These are phyloP conservation scores for Acanthiza pusilla DNA, from an alignment of 2,797 vertebrate species.

Conservation along the genomic window DNA sequence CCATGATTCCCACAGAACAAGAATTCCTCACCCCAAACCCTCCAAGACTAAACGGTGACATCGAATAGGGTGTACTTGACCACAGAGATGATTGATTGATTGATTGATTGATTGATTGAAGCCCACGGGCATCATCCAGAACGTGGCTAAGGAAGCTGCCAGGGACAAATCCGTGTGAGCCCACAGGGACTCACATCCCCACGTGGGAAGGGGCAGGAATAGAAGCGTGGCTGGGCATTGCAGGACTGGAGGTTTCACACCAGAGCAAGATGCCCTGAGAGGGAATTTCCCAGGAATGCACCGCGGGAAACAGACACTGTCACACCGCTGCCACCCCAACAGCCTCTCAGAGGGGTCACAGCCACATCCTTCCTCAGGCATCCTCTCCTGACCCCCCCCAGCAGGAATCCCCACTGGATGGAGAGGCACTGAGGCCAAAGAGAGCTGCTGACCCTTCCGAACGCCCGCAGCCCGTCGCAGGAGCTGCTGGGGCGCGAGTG, in stretches of 20 bases:
- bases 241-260: not conserved
- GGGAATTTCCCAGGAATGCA: not conserved
- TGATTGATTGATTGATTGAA: not conserved
- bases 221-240: not conserved
- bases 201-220: not conserved
- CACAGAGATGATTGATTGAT: too few relatives aligned
- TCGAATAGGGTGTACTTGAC: not conserved
- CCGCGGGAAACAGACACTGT: accelerated
- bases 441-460: not conserved
- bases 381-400: not conserved
- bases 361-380: not conserved
- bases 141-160: not conserved
- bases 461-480: not conserved
- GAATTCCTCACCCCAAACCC: not conserved
- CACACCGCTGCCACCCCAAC: not conserved
- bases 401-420: not conserved
- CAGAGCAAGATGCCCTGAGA: not conserved
- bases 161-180: not conserved
- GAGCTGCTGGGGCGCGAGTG: not conserved
- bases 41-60: not conserved
- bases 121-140: not conserved
- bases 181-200: not conserved
- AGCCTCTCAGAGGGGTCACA: not conserved
- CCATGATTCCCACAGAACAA: not conserved
- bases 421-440: not conserved